Conservation (phyloP, 2,888 invertebrate genomes). For the Chelonus formosanus region DNA sequence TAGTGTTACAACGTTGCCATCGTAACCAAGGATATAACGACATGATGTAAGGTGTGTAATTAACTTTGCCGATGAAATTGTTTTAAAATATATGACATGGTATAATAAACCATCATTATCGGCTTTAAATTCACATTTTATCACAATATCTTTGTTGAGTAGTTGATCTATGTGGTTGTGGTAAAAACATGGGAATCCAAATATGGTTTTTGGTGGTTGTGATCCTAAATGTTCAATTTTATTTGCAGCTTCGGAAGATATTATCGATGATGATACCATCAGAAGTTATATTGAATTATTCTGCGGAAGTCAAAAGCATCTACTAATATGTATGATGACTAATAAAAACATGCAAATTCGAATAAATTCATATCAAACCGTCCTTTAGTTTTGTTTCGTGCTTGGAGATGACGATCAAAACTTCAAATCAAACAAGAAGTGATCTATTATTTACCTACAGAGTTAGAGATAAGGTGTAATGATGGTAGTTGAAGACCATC, state of each 20-base stretch:
- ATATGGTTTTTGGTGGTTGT: not conserved
- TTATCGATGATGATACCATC: no score
- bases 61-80: not conserved
- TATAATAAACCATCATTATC: not conserved
- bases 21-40: not conserved
- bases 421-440: no score
- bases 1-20: not conserved
- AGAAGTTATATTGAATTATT: no score
- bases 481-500: no score
- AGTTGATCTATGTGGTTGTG: conserved; percentile 1
- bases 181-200: conserved; percentile 6
- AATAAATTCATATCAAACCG: no score
- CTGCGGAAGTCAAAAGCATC: no score
- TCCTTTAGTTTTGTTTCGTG: no score
- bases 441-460: no score
- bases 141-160: not conserved
- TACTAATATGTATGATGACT: no score
- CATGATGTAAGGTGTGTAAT: conserved; percentile 2
- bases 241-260: not conserved
- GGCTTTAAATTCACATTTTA: conserved; percentile 5
- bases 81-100: conserved; percentile 4
- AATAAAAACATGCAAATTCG: no score
- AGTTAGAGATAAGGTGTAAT: no score
- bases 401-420: no score
- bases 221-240: not conserved